Conservation (phyloP, 1,140 invertebrate species). For the Drosophila lacteicornis region DNA sequence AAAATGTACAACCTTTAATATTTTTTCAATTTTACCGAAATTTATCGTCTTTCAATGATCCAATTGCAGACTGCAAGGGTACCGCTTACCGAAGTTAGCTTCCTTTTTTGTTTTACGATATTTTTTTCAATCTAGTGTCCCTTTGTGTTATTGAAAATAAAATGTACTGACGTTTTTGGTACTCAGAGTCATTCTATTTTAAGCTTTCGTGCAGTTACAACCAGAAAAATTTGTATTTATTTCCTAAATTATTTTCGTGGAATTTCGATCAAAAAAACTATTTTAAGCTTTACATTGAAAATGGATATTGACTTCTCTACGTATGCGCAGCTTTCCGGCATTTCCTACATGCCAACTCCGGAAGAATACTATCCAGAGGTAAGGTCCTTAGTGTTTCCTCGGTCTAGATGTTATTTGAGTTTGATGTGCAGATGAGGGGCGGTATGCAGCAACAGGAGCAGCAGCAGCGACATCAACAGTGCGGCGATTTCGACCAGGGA, state of each 20-base stretch:
- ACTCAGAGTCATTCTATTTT: background rate
- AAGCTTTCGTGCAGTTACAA: background rate
- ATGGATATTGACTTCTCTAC: conserved; percentile 44
- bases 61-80: too few relatives aligned
- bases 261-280: background rate
- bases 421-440: conserved; percentile 7
- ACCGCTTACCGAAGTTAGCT: too few relatives aligned
- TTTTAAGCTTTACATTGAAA: background rate
- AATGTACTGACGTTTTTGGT: background rate
- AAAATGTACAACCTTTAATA: too few relatives aligned
- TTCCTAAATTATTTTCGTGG: conserved; percentile 12
- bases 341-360: conserved; percentile 29
- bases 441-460: background rate
- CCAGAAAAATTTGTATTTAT: conserved; percentile 17
- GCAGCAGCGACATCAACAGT: background rate
- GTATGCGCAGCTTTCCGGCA: conserved; percentile 34
- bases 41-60: too few relatives aligned
- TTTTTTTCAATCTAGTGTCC: conserved; percentile 11
- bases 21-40: too few relatives aligned
- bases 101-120: too few relatives aligned
- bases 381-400: background rate
- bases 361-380: conserved; percentile 43
- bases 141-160: background rate
- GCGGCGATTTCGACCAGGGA: background rate
- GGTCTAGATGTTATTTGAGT: background rate